phyloP scores from a whole-genome alignment of 2,888 invertebrate species.

The Zhuqinia jingwanae region DNA sequence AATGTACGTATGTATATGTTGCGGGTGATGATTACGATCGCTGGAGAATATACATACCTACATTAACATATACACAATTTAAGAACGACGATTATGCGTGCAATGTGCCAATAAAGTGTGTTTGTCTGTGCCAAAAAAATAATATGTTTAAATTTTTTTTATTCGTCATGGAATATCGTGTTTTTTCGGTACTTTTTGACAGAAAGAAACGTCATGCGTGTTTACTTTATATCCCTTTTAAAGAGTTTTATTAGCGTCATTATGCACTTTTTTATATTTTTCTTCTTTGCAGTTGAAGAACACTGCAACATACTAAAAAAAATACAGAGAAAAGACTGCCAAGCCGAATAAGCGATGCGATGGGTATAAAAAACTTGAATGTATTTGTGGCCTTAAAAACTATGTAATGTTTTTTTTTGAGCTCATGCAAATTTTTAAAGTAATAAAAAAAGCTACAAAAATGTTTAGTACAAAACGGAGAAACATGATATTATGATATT shows the following conservation, averaged over 20 bases:
- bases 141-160: background rate
- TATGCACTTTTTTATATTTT: conserved; percentile 41
- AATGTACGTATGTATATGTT: too few relatives aligned
- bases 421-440: conserved; percentile 52
- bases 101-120: background rate
- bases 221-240: conserved; percentile 51
- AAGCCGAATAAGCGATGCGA: background rate
- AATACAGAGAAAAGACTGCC: too few relatives aligned
- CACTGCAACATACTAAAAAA: too few relatives aligned
- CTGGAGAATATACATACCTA: too few relatives aligned
- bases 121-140: background rate
- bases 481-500: too few relatives aligned
- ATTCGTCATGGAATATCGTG: conserved; percentile 1
- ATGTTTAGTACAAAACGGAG: background rate
- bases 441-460: conserved; percentile 47
- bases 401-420: background rate
- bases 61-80: too few relatives aligned
- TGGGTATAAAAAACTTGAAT: too few relatives aligned
- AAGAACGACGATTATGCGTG: too few relatives aligned
- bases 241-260: conserved; percentile 53
- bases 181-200: conserved; percentile 41
- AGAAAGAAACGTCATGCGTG: conserved; percentile 26
- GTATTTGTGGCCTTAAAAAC: too few relatives aligned
- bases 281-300: too few relatives aligned
- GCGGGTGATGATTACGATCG: too few relatives aligned